phyloP scores from a whole-genome alignment of 2,797 vertebrate genomes.

The Chloroceryle inda region DNA sequence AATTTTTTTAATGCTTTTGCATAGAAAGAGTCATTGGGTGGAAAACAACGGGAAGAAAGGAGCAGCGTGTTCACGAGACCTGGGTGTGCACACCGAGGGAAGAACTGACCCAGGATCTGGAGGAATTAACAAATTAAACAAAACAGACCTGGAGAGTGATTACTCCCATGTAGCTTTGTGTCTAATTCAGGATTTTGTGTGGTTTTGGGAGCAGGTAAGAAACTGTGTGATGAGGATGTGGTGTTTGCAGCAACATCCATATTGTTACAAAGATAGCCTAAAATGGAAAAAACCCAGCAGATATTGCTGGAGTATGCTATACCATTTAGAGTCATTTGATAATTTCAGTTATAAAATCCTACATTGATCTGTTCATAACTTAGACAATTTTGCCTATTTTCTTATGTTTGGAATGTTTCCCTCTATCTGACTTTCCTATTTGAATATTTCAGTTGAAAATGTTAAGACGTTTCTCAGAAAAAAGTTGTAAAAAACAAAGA shows the following conservation, averaged over 20 bases:
- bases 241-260: rapidly evolving
- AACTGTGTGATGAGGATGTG: rapidly evolving
- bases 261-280: not conserved
- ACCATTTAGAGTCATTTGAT: not conserved
- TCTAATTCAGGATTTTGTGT: rapidly evolving
- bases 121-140: not conserved
- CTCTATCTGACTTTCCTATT: not conserved
- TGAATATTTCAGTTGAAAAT: not conserved
- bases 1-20: not conserved
- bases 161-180: rapidly evolving
- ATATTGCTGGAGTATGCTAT: not conserved
- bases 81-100: not conserved
- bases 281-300: not conserved
- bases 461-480: not conserved
- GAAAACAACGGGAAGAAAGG: not conserved
- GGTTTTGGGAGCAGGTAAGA: rapidly evolving
- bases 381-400: not conserved
- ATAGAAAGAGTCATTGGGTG: not conserved
- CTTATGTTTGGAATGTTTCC: not conserved
- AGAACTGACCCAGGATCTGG: not conserved
- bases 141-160: rapidly evolving
- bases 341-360: not conserved
- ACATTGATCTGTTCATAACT: not conserved
- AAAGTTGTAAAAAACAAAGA: not conserved
- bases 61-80: not conserved